Evolutionary conservation across 2,113 vertebrate species (phyloP).

Genomic region (Mobula hypostoma): DNA sequence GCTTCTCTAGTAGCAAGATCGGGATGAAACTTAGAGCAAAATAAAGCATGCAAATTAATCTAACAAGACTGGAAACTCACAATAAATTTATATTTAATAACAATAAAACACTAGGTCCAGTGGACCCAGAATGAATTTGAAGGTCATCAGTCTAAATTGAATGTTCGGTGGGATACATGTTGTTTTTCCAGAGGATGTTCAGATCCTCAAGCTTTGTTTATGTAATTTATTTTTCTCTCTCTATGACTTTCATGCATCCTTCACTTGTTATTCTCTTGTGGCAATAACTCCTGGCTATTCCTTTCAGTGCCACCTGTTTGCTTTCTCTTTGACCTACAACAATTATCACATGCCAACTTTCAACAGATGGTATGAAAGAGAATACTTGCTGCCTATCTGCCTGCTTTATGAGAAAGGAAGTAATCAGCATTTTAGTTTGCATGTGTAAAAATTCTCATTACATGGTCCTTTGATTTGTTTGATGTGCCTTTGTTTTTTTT

Average conservation of each 20-base stretch:
- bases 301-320: slow-evolving; percentile 8
- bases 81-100: not conserved
- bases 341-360: not conserved
- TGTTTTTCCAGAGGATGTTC: not conserved
- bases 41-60: not conserved
- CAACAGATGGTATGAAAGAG: slow-evolving; percentile 27
- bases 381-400: not conserved
- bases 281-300: not conserved
- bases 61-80: not conserved
- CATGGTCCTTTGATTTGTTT: slow-evolving; percentile 10
- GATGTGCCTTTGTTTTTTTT: slow-evolving; percentile 6
- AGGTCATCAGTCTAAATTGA: not conserved
- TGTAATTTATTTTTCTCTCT: not conserved
- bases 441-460: slow-evolving; percentile 8
- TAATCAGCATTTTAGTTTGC: slow-evolving; percentile 23
- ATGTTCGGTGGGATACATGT: not conserved
- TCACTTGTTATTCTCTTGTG: not conserved
- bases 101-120: not conserved
- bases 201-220: too few relatives aligned
- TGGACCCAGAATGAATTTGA: not conserved
- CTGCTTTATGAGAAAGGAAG: not conserved
- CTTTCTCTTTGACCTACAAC: not conserved
- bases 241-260: not conserved
- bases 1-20: not conserved
- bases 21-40: not conserved